These are phyloP conservation scores for Rhinichthys osculus DNA, from an alignment of 2,797 vertebrate genomes.

Conservation along the genomic window DNA sequence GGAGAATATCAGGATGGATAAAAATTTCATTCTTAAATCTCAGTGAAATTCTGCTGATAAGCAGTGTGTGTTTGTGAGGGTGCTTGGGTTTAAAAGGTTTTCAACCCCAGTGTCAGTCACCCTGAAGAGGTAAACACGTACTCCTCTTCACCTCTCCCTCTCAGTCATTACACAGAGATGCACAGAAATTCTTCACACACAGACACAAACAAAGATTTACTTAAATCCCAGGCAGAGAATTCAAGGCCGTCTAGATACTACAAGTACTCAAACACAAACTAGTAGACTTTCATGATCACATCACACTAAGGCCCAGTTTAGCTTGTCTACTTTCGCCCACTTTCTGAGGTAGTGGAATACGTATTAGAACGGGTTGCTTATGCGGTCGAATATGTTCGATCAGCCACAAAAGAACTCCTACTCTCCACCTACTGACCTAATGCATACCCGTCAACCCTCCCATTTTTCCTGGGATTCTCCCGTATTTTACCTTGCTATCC, in stretches of 20 bases:
- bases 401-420: neutral
- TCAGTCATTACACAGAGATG: neutral
- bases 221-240: neutral
- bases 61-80: slow-evolving; percentile 3
- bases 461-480: no score
- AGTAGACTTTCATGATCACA: neutral
- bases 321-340: neutral
- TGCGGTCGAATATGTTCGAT: neutral
- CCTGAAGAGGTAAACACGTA: slow-evolving; percentile 19
- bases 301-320: neutral
- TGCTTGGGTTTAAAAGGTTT: slow-evolving; percentile 43
- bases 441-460: neutral
- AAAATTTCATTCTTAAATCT: slow-evolving; percentile 4
- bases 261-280: neutral
- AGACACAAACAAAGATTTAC: slow-evolving; percentile 14
- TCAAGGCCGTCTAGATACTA: neutral
- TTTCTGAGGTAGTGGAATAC: no score
- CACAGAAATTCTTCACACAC: neutral
- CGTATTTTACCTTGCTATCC: no score
- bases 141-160: neutral
- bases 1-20: slow-evolving; percentile 20
- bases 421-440: neutral
- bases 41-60: slow-evolving; percentile 50
- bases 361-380: no score
- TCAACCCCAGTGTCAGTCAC: slow-evolving; percentile 54